phyloP scores from a whole-genome alignment of 2,888 invertebrate genomes.

The Agrotis exclamationis region DNA sequence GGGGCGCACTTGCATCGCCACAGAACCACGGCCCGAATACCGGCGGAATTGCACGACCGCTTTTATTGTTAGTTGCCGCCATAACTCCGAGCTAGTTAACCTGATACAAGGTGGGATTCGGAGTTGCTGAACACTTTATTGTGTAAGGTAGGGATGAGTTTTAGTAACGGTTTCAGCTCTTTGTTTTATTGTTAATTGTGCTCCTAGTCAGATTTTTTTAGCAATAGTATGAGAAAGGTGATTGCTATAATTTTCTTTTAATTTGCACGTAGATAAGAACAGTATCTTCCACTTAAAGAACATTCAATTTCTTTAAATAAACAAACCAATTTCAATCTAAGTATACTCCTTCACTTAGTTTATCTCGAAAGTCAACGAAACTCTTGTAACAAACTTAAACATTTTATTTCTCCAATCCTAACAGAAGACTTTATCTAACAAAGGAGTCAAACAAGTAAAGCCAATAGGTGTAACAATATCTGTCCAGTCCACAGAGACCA shows the following conservation, averaged over 20 bases:
- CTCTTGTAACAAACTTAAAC: conserved; percentile 43
- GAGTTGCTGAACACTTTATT: conserved; percentile 57
- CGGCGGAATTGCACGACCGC: conserved; percentile 68
- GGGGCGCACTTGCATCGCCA: conserved; percentile 65
- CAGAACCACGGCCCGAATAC: conserved; percentile 63
- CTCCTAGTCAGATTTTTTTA: conserved; percentile 23
- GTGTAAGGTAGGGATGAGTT: conserved; percentile 32
- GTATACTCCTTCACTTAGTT: not conserved
- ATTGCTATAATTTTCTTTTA: not conserved
- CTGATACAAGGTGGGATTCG: conserved; percentile 66
- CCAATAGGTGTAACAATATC: conserved; percentile 70
- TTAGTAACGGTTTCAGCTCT: not conserved
- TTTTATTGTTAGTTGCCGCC: conserved; percentile 71
- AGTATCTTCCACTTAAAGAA: not conserved
- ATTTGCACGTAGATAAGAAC: not conserved
- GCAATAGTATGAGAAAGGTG: not conserved
- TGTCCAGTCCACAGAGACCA: conserved; percentile 65
- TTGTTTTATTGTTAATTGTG: conserved; percentile 1
- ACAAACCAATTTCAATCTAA: not conserved
- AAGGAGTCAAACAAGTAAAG: conserved; percentile 60
- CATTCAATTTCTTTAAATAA: not conserved
- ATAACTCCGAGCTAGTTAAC: conserved; percentile 71
- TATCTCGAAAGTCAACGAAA: conserved; percentile 32
- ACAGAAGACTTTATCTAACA: conserved; percentile 57
- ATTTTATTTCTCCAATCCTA: conserved; percentile 55